Conservation (phyloP, 2,888 invertebrate species). For the Pomacea canaliculata region DNA sequence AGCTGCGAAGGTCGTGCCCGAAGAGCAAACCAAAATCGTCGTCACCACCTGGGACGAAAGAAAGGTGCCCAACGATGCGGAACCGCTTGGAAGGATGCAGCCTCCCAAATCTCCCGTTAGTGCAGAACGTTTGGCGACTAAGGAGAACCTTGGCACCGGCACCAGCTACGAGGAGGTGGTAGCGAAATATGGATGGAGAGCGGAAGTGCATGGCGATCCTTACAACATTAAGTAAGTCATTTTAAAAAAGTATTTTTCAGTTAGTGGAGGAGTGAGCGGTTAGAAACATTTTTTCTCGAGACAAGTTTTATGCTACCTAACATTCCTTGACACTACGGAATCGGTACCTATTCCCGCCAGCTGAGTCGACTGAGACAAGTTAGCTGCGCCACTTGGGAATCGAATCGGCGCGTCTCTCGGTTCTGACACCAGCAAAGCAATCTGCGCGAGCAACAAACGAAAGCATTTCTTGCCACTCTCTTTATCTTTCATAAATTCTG, state of each 20-base stretch:
- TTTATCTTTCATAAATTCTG: too few relatives aligned
- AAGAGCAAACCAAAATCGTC: background rate
- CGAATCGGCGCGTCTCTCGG: too few relatives aligned
- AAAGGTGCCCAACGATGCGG: background rate
- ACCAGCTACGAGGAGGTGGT: slow-evolving; percentile 24
- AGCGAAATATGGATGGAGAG: slow-evolving; percentile 61
- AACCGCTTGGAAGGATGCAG: background rate
- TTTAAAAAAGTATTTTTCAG: slow-evolving; percentile 9
- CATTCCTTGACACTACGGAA: background rate
- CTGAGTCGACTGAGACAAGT: too few relatives aligned
- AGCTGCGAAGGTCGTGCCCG: slow-evolving; percentile 1
- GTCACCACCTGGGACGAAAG: background rate
- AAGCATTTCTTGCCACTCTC: too few relatives aligned
- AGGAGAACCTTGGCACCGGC: slow-evolving; percentile 8
- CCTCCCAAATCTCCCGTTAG: background rate
- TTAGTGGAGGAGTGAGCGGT: background rate
- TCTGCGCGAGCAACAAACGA: too few relatives aligned
- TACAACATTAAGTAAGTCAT: slow-evolving; percentile 31
- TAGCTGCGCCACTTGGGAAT: too few relatives aligned
- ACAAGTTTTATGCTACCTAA: background rate
- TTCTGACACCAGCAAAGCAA: too few relatives aligned
- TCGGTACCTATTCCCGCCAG: too few relatives aligned
- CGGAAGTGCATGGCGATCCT: slow-evolving; percentile 34
- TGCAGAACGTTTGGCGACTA: slow-evolving; percentile 1
- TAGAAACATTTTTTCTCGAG: too few relatives aligned